Conservation (phyloP, 2,113 vertebrate genomes). For the Cyprinus carpio region DNA sequence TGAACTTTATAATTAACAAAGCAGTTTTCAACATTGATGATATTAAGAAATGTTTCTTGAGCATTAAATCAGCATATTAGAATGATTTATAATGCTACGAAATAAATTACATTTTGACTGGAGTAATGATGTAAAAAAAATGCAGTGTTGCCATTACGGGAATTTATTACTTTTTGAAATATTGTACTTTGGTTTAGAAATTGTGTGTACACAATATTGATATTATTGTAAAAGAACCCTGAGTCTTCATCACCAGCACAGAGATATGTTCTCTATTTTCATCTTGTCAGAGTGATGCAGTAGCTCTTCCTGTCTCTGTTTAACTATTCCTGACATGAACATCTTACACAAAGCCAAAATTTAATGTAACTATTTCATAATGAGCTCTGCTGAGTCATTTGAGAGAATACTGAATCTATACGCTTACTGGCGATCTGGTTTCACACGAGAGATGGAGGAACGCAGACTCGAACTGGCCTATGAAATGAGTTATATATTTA, state of each 20-base stretch:
- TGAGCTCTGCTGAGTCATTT: not conserved
- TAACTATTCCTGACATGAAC: not conserved
- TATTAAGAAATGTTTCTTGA: not conserved
- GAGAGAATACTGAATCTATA: not conserved
- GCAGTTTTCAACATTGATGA: not conserved
- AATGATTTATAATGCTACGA: too few relatives aligned
- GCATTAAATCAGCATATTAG: not conserved
- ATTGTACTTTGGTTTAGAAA: not conserved
- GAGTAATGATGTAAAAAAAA: too few relatives aligned
- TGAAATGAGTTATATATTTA: constrained; percentile 54
- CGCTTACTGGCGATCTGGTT: not conserved
- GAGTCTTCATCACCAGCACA: not conserved
- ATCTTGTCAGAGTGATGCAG: too few relatives aligned
- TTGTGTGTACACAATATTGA: not conserved
- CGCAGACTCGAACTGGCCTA: constrained; percentile 17
- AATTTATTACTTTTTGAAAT: not conserved
- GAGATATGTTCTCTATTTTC: not conserved
- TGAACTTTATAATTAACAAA: not conserved
- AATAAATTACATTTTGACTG: too few relatives aligned
- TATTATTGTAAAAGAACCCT: not conserved
- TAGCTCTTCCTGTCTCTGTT: not conserved
- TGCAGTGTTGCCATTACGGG: not conserved
- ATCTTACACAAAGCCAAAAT: constrained; percentile 2
- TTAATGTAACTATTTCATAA: not conserved
- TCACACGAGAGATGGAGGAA: constrained; percentile 17